These are phyloP conservation scores for Omphaloscelis lunosa DNA, from an alignment of 2,888 invertebrate species.

Conservation along the genomic window DNA sequence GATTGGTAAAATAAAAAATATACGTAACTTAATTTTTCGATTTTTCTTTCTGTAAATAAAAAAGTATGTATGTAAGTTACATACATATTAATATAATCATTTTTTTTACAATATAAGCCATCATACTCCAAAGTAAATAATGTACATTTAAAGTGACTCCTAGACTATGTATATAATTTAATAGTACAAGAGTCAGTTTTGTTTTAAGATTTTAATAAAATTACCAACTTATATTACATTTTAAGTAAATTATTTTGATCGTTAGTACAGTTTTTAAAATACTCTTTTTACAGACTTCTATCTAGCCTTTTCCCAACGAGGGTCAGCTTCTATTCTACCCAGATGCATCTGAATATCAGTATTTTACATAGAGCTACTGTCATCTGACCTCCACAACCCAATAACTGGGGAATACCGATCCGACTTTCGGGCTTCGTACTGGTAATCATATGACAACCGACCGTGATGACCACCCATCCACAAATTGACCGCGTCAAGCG, in stretches of 20 bases:
- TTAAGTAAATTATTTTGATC: constrained; percentile 29
- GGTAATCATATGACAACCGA: too few species aligned
- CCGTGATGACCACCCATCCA: background rate
- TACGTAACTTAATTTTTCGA: background rate
- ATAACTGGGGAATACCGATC: background rate
- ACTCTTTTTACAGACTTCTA: background rate
- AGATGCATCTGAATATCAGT: background rate
- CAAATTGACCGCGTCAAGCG: background rate
- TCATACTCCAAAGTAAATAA: constrained; percentile 27
- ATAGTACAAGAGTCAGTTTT: background rate
- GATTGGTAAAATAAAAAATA: constrained; percentile 4
- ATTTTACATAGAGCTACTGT: background rate
- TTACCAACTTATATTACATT: constrained; percentile 10
- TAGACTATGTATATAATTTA: background rate
- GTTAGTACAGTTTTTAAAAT: constrained; percentile 18
- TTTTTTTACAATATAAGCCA: constrained; percentile 39
- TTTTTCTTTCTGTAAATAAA: background rate
- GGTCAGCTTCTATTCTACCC: background rate
- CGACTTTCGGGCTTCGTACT: background rate
- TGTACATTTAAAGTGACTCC: constrained; percentile 26
- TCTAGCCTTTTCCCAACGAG: background rate
- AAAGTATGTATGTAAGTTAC: background rate
- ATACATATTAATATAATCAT: constrained; percentile 17
- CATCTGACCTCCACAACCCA: background rate
- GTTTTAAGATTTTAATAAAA: constrained; percentile 27